Evolutionary conservation across 2,113 vertebrate species (phyloP), one percentile per base, ranked within the genome.

Genomic region (Periophthalmodon schlosseri): DNA sequence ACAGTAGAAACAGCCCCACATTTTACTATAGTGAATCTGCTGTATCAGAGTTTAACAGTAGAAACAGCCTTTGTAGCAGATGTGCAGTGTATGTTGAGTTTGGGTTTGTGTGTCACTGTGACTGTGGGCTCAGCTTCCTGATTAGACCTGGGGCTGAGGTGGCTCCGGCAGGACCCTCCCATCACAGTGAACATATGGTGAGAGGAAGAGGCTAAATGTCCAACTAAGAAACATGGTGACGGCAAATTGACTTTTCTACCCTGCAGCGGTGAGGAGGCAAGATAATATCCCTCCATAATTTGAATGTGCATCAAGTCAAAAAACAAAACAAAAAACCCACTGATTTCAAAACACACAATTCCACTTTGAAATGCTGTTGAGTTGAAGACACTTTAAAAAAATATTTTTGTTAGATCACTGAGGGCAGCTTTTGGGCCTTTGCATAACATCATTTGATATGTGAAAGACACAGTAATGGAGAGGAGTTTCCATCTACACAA

Each of bases 181-280:
- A 77, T 86, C 80, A 76, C 74, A 74, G 77, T 78, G 89, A 90
- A 81, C 91, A 90, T 88, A 88, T 90, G 89, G 89, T 13, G 84
- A 83, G 85, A 87, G 83, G 83, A 91, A 87, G 84, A 78, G 68
- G 82, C 80, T 74, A 77, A 75, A 50, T 74, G 85, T 81, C 34
- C 76, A 58, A 15, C n/a, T 79, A n/a, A 72, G 68, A 18, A 86
- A 68, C 57, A 77, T 34, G 52, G 60, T 13, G 28, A 73, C 39
- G 72, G 67, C 54, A 36, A 23, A 72, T 87, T 83, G 79, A 81
- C 76, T 84, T 85, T 69, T 76, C 44, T 69, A 14, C 34, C 74
- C 47, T 18, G 33, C 71, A 67, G 33, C 33, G 3, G 39, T 16
- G 52, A 65, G 23, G 20, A 76, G 74, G 60, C 68, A 67, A 28